These are phyloP conservation scores for Dynastes tityus DNA, from an alignment of 2,888 invertebrate genomes.

Conservation along the genomic window DNA sequence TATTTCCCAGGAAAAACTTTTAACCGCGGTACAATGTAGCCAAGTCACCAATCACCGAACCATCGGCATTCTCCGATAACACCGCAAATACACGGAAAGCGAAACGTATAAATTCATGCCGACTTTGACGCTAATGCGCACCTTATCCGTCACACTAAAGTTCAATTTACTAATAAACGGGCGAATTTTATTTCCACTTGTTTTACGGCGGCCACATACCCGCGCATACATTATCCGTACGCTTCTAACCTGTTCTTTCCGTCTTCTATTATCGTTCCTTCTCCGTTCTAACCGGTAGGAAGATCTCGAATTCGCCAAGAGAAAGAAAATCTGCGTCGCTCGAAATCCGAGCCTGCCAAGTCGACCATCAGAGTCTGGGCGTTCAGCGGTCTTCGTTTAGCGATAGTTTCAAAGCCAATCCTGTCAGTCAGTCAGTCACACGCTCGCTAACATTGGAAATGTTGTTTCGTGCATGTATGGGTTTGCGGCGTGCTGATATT, in stretches of 20 bases:
- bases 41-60: not conserved
- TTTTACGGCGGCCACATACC: conserved; percentile 24
- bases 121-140: conserved; percentile 45
- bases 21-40: not conserved
- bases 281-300: not conserved
- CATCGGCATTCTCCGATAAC: not conserved
- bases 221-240: not conserved
- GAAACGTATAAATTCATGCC: conserved; percentile 42
- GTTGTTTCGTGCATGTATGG: conserved; percentile 20
- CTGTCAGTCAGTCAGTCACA: conserved; percentile 14
- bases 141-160: conserved; percentile 47
- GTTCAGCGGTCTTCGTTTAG: conserved; percentile 1
- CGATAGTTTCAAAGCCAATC: not conserved
- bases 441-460: conserved; percentile 14
- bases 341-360: conserved; percentile 20
- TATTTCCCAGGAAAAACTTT: no score
- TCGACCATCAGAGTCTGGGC: not conserved
- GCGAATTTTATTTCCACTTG: conserved; percentile 46
- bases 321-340: not conserved
- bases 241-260: conserved; percentile 7
- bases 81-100: conserved; percentile 24
- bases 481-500: conserved; percentile 7
- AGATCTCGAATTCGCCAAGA: not conserved
- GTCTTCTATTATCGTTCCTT: conserved; percentile 9
- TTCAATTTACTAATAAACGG: conserved; percentile 45